These are phyloP conservation scores for Lasioglossum calceatum DNA, from an alignment of 2,888 invertebrate species.

Conservation along the genomic window DNA sequence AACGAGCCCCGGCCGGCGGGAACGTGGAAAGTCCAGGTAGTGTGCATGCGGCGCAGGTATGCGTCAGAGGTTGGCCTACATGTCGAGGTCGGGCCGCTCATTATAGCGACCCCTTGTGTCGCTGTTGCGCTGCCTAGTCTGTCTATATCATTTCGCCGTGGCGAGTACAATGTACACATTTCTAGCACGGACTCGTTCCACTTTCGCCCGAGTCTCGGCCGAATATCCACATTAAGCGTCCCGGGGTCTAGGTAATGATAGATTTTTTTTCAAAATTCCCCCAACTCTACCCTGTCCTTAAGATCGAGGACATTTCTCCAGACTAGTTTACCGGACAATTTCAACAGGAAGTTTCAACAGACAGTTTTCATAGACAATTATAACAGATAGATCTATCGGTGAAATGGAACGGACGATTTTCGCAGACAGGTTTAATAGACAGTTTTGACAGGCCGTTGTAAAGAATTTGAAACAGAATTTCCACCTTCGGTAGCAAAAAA, in stretches of 20 bases:
- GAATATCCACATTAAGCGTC: constrained; percentile 20
- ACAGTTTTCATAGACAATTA: neutral
- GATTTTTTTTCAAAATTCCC: neutral
- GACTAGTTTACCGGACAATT: neutral
- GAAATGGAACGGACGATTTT: neutral
- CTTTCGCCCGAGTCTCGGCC: constrained; percentile 46
- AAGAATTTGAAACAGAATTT: neutral
- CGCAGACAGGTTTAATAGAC: neutral
- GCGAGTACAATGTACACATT: constrained; percentile 74
- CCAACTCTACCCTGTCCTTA: neutral
- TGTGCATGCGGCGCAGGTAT: constrained; percentile 64
- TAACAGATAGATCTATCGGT: neutral
- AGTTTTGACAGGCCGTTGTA: neutral
- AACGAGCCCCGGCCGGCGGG: constrained; percentile 50
- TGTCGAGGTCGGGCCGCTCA: constrained; percentile 80
- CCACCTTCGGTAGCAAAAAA: neutral
- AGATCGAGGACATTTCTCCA: neutral
- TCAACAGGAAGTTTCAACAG: neutral
- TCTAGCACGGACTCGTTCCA: constrained; percentile 57
- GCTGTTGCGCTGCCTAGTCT: constrained; percentile 58
- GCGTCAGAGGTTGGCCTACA: constrained; percentile 80
- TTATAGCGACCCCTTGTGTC: constrained; percentile 79
- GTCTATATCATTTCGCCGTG: constrained; percentile 69
- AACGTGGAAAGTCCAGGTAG: constrained; percentile 55
- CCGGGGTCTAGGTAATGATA: constrained; percentile 7